phyloP scores from a whole-genome alignment of 2,113 vertebrate species.

The Lontra canadensis region DNA sequence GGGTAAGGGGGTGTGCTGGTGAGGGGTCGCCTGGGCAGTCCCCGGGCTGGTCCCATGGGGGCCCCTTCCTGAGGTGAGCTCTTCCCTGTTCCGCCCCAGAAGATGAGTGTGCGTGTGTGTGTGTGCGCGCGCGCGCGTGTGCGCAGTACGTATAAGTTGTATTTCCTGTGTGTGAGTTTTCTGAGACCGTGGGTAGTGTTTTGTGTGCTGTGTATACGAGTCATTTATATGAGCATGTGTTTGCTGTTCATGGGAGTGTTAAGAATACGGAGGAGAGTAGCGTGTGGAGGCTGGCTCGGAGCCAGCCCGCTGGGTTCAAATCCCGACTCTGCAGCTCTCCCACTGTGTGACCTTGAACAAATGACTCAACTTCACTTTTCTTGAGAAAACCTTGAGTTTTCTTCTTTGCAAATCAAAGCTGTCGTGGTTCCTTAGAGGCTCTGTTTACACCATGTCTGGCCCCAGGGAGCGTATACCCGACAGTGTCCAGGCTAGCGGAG shows the following conservation, averaged over 20 bases:
- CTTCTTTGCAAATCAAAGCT: background rate
- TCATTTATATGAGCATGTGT: background rate
- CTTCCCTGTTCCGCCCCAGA: background rate
- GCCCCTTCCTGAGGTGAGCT: background rate
- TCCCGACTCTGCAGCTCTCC: background rate
- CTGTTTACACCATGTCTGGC: background rate
- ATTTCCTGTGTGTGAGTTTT: background rate
- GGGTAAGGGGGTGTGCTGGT: background rate
- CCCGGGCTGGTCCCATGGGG: background rate
- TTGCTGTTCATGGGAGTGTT: background rate
- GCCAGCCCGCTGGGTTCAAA: background rate
- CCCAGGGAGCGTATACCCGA: too few relatives aligned
- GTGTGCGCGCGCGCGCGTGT: accelerated
- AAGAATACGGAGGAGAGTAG: background rate
- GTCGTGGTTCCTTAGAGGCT: background rate
- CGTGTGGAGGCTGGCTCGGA: background rate
- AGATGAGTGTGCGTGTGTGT: background rate
- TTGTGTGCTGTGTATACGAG: background rate
- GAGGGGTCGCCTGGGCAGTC: background rate
- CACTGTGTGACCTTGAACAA: background rate
- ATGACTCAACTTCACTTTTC: background rate
- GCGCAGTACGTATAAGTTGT: background rate
- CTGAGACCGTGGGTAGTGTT: background rate
- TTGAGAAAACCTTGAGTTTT: background rate
- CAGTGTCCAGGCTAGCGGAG: background rate